Conservation (phyloP, 1,140 invertebrate species). For the Cotesia vestalis region DNA sequence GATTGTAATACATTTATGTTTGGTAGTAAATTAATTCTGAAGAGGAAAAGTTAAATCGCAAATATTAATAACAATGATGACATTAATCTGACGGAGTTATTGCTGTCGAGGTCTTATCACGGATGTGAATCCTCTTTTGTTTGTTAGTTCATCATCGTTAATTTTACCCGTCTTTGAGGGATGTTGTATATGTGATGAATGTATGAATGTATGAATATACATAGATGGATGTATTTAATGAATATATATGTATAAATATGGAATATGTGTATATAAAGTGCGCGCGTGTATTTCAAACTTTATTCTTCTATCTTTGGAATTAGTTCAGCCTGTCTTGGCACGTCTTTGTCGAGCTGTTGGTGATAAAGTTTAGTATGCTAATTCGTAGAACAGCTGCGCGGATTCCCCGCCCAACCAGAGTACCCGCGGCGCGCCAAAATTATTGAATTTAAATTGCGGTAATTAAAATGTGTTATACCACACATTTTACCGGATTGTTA, state of each 20-base stretch:
- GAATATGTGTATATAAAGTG: too few relatives aligned
- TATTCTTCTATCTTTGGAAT: slow-evolving; percentile 65
- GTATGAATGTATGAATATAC: too few relatives aligned
- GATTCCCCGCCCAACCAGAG: slow-evolving; percentile 56
- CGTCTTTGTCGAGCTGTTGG: slow-evolving; percentile 66
- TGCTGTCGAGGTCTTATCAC: background rate
- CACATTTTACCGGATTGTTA: slow-evolving; percentile 45
- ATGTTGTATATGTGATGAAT: too few relatives aligned
- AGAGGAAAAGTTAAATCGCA: slow-evolving; percentile 11
- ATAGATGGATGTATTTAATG: too few relatives aligned
- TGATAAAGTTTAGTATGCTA: slow-evolving; percentile 68
- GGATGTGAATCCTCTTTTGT: too few relatives aligned
- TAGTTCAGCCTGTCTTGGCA: slow-evolving; percentile 66
- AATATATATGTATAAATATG: too few relatives aligned
- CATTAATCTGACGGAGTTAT: slow-evolving; percentile 24
- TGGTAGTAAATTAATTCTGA: slow-evolving; percentile 7
- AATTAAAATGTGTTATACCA: slow-evolving; percentile 61
- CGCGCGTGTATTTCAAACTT: slow-evolving; percentile 56
- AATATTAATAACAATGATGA: slow-evolving; percentile 36
- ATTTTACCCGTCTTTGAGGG: too few relatives aligned
- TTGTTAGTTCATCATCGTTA: too few relatives aligned
- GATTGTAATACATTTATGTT: slow-evolving; percentile 9
- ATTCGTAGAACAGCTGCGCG: slow-evolving; percentile 65
- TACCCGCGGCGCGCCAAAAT: slow-evolving; percentile 55
- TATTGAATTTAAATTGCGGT: slow-evolving; percentile 68